phyloP scores from a whole-genome alignment of 2,888 invertebrate species.

The Acrocera orbiculus region DNA sequence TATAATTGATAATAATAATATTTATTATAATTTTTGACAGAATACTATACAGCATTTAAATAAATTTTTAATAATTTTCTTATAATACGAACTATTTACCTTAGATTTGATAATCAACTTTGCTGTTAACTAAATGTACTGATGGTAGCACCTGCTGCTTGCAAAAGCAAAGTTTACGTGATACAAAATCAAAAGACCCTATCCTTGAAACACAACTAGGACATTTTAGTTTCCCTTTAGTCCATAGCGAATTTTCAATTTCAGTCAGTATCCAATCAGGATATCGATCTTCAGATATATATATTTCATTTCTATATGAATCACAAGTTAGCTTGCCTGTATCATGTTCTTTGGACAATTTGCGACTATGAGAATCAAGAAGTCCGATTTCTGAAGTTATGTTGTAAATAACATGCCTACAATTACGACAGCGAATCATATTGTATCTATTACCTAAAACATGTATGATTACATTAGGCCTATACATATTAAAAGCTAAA shows the following conservation, averaged over 20 bases:
- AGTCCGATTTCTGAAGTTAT: too few species aligned
- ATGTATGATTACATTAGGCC: too few species aligned
- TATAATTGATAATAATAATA: too few species aligned
- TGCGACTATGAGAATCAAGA: conserved; percentile 18
- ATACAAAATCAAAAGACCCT: conserved; percentile 48
- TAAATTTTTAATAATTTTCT: too few species aligned
- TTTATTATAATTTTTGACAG: too few species aligned
- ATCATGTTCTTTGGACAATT: conserved; percentile 18
- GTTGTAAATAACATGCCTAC: too few species aligned
- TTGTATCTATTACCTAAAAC: too few species aligned
- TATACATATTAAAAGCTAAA: too few species aligned
- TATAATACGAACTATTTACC: too few species aligned
- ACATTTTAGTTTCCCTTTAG: conserved; percentile 48
- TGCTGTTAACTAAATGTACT: conserved; percentile 43
- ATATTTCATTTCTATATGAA: conserved; percentile 23
- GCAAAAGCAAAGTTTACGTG: conserved; percentile 46
- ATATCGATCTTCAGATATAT: conserved; percentile 37
- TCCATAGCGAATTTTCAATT: conserved; percentile 41
- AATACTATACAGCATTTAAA: too few species aligned
- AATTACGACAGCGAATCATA: too few species aligned
- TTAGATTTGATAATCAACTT: conserved; percentile 37
- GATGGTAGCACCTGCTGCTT: conserved; percentile 36
- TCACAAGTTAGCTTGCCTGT: conserved; percentile 18
- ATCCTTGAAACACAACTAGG: conserved; percentile 40
- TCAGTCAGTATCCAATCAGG: conserved; percentile 38